These are phyloP conservation scores for Circaetus gallicus DNA, from an alignment of 2,113 vertebrate genomes.

Conservation along the genomic window DNA sequence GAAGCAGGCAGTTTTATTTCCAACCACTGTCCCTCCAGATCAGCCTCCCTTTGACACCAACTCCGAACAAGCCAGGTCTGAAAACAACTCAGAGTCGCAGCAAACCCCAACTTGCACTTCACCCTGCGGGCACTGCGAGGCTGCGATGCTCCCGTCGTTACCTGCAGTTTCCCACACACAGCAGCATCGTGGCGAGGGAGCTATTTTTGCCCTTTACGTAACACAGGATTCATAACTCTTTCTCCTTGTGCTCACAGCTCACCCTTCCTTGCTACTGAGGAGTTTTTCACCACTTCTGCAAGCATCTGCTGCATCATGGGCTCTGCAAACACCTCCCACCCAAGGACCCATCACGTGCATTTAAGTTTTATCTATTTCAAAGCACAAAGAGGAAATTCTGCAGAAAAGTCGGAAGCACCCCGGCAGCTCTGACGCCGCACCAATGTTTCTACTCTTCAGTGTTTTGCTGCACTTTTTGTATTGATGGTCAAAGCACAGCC, in stretches of 20 bases:
- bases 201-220: neutral
- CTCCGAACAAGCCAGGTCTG: neutral
- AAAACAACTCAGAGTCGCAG: neutral
- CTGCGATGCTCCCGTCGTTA: accelerated
- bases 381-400: neutral
- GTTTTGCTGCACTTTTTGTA: neutral
- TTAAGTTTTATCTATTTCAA: neutral
- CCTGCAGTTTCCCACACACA: neutral
- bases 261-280: neutral
- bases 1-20: neutral
- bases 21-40: neutral
- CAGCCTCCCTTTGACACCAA: neutral
- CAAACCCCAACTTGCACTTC: neutral
- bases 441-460: neutral
- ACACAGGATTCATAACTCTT: neutral
- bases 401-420: neutral
- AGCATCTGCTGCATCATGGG: neutral
- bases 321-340: accelerated
- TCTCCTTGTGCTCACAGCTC: neutral
- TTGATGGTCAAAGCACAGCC: neutral
- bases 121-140: accelerated
- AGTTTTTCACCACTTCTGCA: neutral
- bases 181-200: accelerated
- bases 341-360: neutral
- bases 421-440: neutral